A percentile compares a stretch with the other conserved stretches of the same genome.
Evolutionary conservation across 2,113 vertebrate species (phyloP).

Genomic region (Scytalopus superciliaris): DNA sequence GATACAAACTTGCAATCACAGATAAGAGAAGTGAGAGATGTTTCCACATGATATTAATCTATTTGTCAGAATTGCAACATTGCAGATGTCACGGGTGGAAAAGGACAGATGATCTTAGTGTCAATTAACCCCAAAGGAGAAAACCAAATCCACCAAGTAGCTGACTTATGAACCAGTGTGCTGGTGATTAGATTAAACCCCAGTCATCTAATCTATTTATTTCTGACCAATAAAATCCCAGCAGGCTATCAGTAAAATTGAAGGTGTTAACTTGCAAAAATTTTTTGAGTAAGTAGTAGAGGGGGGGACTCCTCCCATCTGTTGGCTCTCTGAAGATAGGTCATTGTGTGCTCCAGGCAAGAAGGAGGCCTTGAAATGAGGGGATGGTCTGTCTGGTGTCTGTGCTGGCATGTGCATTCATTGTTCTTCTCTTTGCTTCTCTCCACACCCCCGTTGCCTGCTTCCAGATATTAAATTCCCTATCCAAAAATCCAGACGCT

Average conservation of each 20-base stretch:
- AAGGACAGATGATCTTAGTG: background rate
- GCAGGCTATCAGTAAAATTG: background rate
- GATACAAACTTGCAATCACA: background rate
- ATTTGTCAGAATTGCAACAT: slow-evolving; percentile 15
- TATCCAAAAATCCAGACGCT: slow-evolving; percentile 73
- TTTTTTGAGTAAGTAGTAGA: background rate
- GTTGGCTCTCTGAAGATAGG: background rate
- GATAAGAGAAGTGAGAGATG: slow-evolving; percentile 37
- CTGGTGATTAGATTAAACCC: slow-evolving; percentile 1
- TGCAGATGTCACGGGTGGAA: background rate
- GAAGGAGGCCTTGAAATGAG: background rate
- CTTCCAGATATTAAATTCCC: slow-evolving; percentile 80
- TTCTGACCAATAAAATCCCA: background rate
- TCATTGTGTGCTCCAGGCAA: background rate
- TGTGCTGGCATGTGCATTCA: background rate
- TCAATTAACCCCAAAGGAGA: slow-evolving; percentile 38
- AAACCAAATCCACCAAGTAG: background rate
- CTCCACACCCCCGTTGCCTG: background rate
- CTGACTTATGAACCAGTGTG: background rate
- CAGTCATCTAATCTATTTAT: slow-evolving; percentile 6
- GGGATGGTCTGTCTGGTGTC: background rate
- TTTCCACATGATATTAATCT: slow-evolving; percentile 9
- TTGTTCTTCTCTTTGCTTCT: background rate
- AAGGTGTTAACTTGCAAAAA: slow-evolving; percentile 51
- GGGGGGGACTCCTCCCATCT: background rate